Percentiles rank a stretch among this genome's conserved stretches.
Conservation (phyloP, 2,888 invertebrate genomes). For the Athalia cordata region DNA sequence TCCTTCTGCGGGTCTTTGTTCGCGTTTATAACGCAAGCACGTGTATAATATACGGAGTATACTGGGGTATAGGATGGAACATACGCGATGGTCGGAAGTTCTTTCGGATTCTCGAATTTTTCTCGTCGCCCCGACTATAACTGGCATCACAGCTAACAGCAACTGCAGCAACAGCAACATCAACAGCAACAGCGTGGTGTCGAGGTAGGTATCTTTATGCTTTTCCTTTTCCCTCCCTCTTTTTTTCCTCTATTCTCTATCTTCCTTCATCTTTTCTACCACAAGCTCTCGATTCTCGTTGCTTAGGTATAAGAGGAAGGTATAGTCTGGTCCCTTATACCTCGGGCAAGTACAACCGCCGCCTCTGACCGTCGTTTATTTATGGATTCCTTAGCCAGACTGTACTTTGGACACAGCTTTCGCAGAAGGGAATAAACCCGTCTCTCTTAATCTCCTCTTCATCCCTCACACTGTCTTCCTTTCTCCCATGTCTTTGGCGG, state of each 20-base stretch:
- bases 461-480: background rate
- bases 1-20: slow-evolving; percentile 11
- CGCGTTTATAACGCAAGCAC: background rate
- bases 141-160: background rate
- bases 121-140: slow-evolving; percentile 12
- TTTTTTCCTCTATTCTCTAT: slow-evolving; percentile 22
- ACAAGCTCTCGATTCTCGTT: slow-evolving; percentile 23
- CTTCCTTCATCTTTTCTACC: slow-evolving; percentile 44
- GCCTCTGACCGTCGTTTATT: slow-evolving; percentile 41
- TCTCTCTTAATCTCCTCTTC: background rate
- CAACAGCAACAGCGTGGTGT: background rate
- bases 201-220: slow-evolving; percentile 4
- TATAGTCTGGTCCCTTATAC: background rate
- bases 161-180: too few relatives aligned
- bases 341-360: slow-evolving; percentile 14
- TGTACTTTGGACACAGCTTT: slow-evolving; percentile 42
- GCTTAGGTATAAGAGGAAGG: background rate
- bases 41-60: slow-evolving; percentile 4
- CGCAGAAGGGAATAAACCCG: slow-evolving; percentile 30
- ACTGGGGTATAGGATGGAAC: too few relatives aligned
- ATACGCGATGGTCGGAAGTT: too few relatives aligned
- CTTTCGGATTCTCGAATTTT: slow-evolving; percentile 32
- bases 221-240: slow-evolving; percentile 41
- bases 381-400: slow-evolving; percentile 37
- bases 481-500: too few relatives aligned